Conservation (phyloP, 1,140 invertebrate species). For the Thaumetopoea pityocampa region DNA sequence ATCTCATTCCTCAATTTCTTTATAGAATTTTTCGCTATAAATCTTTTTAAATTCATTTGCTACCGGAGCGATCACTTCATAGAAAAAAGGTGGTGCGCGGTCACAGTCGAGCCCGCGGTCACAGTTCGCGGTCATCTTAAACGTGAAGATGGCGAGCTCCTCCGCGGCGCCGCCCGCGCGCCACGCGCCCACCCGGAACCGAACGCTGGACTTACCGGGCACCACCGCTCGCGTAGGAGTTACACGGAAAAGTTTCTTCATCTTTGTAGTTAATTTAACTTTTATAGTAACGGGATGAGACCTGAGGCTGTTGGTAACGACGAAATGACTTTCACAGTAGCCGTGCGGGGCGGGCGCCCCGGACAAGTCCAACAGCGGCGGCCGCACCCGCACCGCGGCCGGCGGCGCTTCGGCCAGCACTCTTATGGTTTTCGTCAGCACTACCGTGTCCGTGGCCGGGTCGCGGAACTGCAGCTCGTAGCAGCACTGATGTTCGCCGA, state of each 20-base stretch:
- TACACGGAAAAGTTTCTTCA: constrained; percentile 46
- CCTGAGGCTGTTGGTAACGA: constrained; percentile 44
- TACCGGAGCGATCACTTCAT: constrained; percentile 58
- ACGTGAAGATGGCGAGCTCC: constrained; percentile 48
- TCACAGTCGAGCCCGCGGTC: too few species aligned
- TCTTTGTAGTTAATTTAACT: constrained; percentile 44
- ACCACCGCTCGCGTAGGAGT: constrained; percentile 37
- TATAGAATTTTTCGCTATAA: constrained; percentile 30
- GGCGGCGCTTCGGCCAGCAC: constrained; percentile 47
- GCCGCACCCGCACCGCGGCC: constrained; percentile 44
- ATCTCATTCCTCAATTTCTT: too few species aligned
- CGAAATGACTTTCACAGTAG: constrained; percentile 38
- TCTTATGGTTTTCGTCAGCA: constrained; percentile 39
- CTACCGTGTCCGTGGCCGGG: constrained; percentile 24
- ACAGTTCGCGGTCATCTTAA: constrained; percentile 49
- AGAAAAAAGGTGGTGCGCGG: constrained; percentile 52
- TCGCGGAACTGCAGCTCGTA: constrained; percentile 48
- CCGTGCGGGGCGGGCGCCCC: constrained; percentile 34
- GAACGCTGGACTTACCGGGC: constrained; percentile 20
- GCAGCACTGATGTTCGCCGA: constrained; percentile 48
- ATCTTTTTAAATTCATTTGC: constrained; percentile 36
- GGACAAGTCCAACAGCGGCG: constrained; percentile 50
- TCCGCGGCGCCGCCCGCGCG: constrained; percentile 12
- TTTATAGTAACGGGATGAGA: constrained; percentile 35
- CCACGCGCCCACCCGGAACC: constrained; percentile 31